Base-by-base conservation (phyloP, 2,888 invertebrate species). In the Pollenia griseotomentosa region DNA sequence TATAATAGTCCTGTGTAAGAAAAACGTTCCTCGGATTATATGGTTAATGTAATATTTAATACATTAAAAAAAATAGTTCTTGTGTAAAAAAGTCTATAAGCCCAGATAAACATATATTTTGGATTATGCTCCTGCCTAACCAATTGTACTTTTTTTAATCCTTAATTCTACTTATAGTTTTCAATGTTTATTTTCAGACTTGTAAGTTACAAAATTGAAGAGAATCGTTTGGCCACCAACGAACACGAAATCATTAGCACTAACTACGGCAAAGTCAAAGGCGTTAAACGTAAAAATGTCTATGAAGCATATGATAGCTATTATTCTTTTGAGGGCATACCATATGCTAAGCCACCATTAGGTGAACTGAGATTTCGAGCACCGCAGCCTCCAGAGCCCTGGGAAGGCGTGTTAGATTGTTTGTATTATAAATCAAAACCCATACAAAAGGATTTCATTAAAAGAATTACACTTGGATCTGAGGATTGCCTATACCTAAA, bases 401-500 rank as follows among this genome's bases (percentile, higher is more conserved):
- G 95, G 95, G 81, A 87, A 0, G 93, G 91, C 1, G 87, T 94
- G 0, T 90, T 91, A 57, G 93, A 94, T 87, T 94, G 94, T 12
- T 92, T 93, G 1, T 88, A 90, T 4, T 90, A 92, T 65, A 90
- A 91, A 11, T 88, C 90, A 4, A 90, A 91, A 68, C 93, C 93
- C 42, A 75, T 93, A 74, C 93, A 94, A 81, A 89, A 88, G 42
- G 91, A 93, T 88, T 87, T 91, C 48, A 74, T 93, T 1, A 79
- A 92, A 48, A 90, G 93, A 14, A 44, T 88, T 5, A 73, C 88
- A 0, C 89, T 90, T n/a, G 95, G 95, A 3, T 91, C 92, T 14
- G 95, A 95, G 90, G 94, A 95, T 88, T 95, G 95, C 83, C 90
- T 95, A 0, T 93, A 94, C 89, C 89, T 95, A 16, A 95, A 94